phyloP scores from a whole-genome alignment of 2,113 vertebrate genomes.

The Nothocercus julius region DNA sequence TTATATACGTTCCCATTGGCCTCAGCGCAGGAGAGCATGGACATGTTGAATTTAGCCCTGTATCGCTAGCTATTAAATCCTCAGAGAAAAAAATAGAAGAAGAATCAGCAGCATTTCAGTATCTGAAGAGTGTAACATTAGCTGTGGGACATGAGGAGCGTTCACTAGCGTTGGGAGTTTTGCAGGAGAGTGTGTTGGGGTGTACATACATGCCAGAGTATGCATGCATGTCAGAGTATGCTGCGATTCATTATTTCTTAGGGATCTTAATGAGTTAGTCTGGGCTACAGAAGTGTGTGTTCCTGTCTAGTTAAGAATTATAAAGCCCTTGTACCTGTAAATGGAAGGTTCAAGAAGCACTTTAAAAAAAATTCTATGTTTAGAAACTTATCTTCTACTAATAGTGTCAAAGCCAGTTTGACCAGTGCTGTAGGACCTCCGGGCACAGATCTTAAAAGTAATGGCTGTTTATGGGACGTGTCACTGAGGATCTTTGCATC shows the following conservation, averaged over 20 bases:
- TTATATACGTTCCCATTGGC: background rate
- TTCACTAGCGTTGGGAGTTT: background rate
- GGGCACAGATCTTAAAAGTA: background rate
- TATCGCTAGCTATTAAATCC: background rate
- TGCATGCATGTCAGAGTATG: background rate
- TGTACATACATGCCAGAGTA: background rate
- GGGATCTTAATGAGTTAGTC: background rate
- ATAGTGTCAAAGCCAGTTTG: background rate
- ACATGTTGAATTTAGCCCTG: background rate
- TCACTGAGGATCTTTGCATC: conserved; percentile 6
- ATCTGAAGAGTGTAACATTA: background rate
- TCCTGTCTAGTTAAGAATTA: background rate
- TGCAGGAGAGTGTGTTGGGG: background rate
- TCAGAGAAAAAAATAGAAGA: background rate
- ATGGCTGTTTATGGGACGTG: background rate
- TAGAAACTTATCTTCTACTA: background rate
- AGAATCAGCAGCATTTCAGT: background rate
- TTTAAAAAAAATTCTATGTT: background rate
- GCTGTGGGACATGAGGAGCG: background rate
- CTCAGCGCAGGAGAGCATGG: background rate
- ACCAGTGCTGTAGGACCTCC: background rate
- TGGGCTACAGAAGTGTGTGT: background rate
- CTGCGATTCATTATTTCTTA: background rate
- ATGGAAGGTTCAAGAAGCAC: background rate
- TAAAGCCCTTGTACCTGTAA: conserved; percentile 37